Evolutionary conservation across 92 coral and sea anemone genomes (phyloP).

Genomic region (Galaxea fascicularis): DNA sequence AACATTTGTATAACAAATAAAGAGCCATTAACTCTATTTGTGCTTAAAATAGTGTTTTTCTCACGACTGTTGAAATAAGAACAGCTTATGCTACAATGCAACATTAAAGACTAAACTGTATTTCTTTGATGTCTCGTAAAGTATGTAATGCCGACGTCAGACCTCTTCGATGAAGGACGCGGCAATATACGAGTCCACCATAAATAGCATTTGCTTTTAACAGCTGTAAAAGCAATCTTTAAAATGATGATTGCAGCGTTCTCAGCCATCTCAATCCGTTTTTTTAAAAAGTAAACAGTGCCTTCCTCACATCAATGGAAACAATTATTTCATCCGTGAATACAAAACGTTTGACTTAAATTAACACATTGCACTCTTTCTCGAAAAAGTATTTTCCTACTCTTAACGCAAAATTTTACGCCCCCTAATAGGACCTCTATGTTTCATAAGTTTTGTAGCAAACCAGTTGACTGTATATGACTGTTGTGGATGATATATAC

Average conservation of each 20-base stretch:
- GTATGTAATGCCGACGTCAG: neutral
- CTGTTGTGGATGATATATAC: no score
- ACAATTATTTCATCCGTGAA: no score
- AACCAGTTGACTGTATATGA: no score
- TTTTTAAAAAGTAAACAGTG: no score
- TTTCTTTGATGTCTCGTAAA: neutral
- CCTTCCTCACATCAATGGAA: no score
- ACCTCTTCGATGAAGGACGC: neutral
- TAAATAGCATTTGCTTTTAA: neutral
- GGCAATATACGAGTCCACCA: neutral
- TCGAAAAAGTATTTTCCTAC: no score
- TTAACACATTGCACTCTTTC: no score
- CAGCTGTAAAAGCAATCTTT: neutral
- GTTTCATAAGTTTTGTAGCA: no score
- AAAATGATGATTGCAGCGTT: neutral
- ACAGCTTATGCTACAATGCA: neutral
- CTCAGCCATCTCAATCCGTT: no score
- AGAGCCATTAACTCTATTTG: neutral
- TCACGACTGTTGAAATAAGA: slow-evolving; percentile 3
- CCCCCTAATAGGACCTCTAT: no score
- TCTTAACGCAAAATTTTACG: no score
- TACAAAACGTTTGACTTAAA: no score
- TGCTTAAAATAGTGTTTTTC: neutral
- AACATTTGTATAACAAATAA: neutral
- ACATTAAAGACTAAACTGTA: neutral